Evolutionary conservation across 35 echinoderm and acorn worm species (phyloP).

Genomic region (Diadema setosum): DNA sequence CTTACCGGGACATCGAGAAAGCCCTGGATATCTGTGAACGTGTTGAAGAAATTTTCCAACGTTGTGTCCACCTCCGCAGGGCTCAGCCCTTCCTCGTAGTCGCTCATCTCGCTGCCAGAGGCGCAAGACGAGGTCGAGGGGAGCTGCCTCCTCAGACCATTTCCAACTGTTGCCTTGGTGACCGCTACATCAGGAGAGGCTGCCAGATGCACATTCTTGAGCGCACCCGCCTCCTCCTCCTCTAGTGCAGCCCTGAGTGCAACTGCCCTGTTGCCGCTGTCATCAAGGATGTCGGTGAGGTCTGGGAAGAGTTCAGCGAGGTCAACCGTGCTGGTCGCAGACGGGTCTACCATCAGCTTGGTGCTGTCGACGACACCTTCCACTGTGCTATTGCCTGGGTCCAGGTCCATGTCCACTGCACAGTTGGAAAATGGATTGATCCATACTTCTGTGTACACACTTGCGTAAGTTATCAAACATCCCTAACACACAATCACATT

Average conservation of each 20-base stretch:
- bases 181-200: not conserved
- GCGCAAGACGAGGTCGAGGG: not conserved
- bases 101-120: not conserved
- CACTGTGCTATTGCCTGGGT: slow-evolving; percentile 12
- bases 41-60: slow-evolving; percentile 60
- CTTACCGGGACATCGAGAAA: slow-evolving; percentile 33
- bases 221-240: too few relatives aligned
- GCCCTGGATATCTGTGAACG: slow-evolving; percentile 39
- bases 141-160: not conserved
- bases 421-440: not conserved
- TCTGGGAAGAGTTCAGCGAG: slow-evolving; percentile 54
- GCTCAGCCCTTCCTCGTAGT: slow-evolving; percentile 45
- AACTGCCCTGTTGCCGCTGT: not conserved
- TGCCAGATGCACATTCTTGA: not conserved
- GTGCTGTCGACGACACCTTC: slow-evolving; percentile 19
- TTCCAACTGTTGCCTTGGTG: not conserved
- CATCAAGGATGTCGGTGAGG: slow-evolving; percentile 10
- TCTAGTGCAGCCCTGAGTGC: not conserved
- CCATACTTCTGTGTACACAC: not conserved
- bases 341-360: slow-evolving; percentile 32
- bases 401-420: slow-evolving; percentile 34
- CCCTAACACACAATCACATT: too few relatives aligned
- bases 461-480: too few relatives aligned
- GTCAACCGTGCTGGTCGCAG: slow-evolving; percentile 17
- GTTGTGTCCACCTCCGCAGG: slow-evolving; percentile 41